phyloP scores from a whole-genome alignment of 2,797 vertebrate genomes.

The Lithobates pipiens region DNA sequence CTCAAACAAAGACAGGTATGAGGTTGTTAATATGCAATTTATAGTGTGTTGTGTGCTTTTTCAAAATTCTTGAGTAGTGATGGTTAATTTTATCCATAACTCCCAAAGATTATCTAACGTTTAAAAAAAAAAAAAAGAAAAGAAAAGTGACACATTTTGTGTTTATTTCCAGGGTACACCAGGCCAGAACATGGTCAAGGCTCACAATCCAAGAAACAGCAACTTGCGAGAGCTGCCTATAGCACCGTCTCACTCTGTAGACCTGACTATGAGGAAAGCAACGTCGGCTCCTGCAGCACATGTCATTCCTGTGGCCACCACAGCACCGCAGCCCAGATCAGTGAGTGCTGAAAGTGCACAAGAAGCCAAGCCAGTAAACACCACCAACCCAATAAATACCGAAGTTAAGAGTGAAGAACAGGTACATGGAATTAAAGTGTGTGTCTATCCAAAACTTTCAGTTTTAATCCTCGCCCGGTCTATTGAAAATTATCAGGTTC shows the following conservation, averaged over 20 bases:
- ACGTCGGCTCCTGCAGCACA: conserved; percentile 78
- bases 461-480: no score
- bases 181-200: conserved; percentile 77
- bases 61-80: not conserved
- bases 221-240: conserved; percentile 94
- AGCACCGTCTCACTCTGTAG: conserved; percentile 81
- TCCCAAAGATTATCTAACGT: no score
- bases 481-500: no score
- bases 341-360: conserved; percentile 63
- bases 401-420: conserved; percentile 74
- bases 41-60: not conserved
- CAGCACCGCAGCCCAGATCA: conserved; percentile 63
- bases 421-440: conserved; percentile 66
- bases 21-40: conserved; percentile 14
- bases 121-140: no score
- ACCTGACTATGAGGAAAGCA: conserved; percentile 74
- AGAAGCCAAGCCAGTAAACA: conserved; percentile 70
- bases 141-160: no score
- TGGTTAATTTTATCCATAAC: not conserved
- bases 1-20: conserved; percentile 88
- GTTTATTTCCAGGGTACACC: conserved; percentile 76
- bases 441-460: not conserved
- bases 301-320: conserved; percentile 77
- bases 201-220: conserved; percentile 87
- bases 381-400: conserved; percentile 68